Base-by-base conservation (phyloP, 2,888 invertebrate genomes). In the Lochmaea crataegi region DNA sequence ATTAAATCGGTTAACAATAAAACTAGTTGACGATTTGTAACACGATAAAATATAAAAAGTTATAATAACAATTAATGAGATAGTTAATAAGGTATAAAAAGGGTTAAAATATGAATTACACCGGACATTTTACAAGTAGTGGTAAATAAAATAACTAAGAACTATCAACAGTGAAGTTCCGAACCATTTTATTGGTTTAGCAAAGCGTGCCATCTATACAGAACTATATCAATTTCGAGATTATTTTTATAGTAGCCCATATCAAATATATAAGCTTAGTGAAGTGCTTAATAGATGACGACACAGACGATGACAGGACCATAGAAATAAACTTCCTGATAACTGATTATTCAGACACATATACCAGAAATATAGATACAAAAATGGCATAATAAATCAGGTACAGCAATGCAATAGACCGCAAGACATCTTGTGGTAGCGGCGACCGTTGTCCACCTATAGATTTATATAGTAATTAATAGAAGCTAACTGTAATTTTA, bases 101-200 rank as follows among this genome's bases (percentile, higher is more conserved):
- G 78, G 78, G 78, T 80, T 81, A 80, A 79, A 78, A 77, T 76
- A 80, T 77, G 78, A 75, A 78, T 78, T 77, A 76, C 64, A 76
- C 73, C 74, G 76, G 74, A 76, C 76, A 74, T 74, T 70, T 70
- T 65, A 70, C 70, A 57, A 70, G 57, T 70, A 65, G 64, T 64
- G 70, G 56, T 70, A 64, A 70, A 64, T 57, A 70, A 70, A 70
- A 56, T 64, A 57, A 70, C 64, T 70, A 70, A 56, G 38, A 68
- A 61, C 61, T 60, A 58, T 67, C 67, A 67, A 67, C 58, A 67
- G 67, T 58, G 58, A 67, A 45, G 58, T 58, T 67, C 45, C 41
- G 45, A 67, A 67, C 67, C 67, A 67, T 32, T 41, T 45, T 38
- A n/a, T 26, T 65, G 26, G 48, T 65, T 26, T 51, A 51, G 32